Conservation (phyloP, 2,888 invertebrate genomes). For the Dascillus cervinus region DNA sequence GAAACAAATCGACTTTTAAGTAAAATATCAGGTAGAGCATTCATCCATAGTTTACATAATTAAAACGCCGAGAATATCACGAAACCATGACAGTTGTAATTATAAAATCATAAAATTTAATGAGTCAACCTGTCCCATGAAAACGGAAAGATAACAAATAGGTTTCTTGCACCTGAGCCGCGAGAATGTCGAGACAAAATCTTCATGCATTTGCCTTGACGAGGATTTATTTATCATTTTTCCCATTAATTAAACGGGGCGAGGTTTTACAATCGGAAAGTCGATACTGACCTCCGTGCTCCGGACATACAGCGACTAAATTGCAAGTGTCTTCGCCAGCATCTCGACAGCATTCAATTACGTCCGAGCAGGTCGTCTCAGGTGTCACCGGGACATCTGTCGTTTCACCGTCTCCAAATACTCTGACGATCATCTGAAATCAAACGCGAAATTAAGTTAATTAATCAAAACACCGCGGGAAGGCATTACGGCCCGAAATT, state of each 20-base stretch:
- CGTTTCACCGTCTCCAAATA: constrained; percentile 50
- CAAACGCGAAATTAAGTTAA: constrained; percentile 6
- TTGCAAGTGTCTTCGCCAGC: constrained; percentile 58
- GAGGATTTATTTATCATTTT: background rate
- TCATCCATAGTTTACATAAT: too few relatives aligned
- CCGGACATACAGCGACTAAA: constrained; percentile 51
- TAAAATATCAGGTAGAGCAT: too few relatives aligned
- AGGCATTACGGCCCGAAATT: constrained; percentile 10
- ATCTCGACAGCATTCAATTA: constrained; percentile 58
- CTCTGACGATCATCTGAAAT: constrained; percentile 59
- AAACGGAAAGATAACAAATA: too few relatives aligned
- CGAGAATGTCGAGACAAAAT: too few relatives aligned
- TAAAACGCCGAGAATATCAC: too few relatives aligned
- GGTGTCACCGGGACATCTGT: constrained; percentile 59
- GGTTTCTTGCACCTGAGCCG: too few relatives aligned
- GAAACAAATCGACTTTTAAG: too few relatives aligned
- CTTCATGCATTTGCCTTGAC: too few relatives aligned
- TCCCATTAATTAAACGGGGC: background rate
- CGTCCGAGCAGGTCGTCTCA: constrained; percentile 55
- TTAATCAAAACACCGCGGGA: constrained; percentile 7
- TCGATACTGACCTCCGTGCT: constrained; percentile 45
- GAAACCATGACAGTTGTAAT: too few relatives aligned
- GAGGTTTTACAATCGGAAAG: background rate
- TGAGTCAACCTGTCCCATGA: too few relatives aligned
- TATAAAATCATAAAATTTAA: too few relatives aligned